Conservation (phyloP, 2,888 invertebrate genomes). For the Esperia sulphurella region DNA sequence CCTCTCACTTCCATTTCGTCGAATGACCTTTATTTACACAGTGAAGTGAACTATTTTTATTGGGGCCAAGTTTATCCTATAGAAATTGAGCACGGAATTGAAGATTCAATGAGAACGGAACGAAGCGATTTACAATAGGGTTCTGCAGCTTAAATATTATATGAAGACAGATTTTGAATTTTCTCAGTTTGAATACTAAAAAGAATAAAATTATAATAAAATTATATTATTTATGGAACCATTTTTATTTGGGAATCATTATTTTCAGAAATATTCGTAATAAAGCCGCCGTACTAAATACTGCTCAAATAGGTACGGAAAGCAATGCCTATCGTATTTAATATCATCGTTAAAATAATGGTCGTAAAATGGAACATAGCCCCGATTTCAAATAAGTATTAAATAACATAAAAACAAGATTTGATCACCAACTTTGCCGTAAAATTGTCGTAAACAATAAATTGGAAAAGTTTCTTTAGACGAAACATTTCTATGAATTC, state of each 20-base stretch:
- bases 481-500: slow-evolving; percentile 4
- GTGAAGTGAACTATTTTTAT: slow-evolving; percentile 6
- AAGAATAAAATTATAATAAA: not conserved
- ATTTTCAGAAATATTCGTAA: not conserved
- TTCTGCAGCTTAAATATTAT: not conserved
- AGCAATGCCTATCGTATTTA: not conserved
- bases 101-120: not conserved
- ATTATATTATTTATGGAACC: no score
- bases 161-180: slow-evolving; percentile 5
- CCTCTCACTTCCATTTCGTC: slow-evolving; percentile 5
- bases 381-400: slow-evolving; percentile 14
- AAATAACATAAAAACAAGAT: slow-evolving; percentile 17
- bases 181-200: not conserved
- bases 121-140: not conserved
- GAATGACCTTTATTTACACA: slow-evolving; percentile 10
- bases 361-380: slow-evolving; percentile 3
- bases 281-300: not conserved
- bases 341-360: slow-evolving; percentile 4
- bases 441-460: slow-evolving; percentile 15
- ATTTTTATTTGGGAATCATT: no score
- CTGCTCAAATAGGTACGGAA: no score
- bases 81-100: not conserved
- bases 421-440: slow-evolving; percentile 11
- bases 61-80: not conserved
- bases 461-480: slow-evolving; percentile 8